Evolutionary conservation across 2,113 vertebrate species (phyloP).

Genomic region (Spheniscus mendiculus): DNA sequence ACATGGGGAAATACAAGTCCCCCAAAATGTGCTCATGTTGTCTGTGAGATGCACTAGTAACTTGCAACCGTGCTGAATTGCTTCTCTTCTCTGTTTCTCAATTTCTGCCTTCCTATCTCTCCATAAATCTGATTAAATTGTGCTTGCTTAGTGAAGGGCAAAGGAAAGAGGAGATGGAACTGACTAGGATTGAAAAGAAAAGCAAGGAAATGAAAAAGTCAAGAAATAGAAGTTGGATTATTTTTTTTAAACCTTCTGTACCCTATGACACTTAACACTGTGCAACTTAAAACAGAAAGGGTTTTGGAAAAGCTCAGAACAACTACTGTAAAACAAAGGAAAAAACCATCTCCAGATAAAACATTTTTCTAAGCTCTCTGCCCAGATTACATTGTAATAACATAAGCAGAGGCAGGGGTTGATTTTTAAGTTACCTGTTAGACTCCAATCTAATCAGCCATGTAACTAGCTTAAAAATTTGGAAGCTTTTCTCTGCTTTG

Average conservation of each 20-base stretch:
- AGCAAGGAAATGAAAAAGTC: slow-evolving; percentile 21
- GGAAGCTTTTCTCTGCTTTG: background rate
- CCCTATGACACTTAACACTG: background rate
- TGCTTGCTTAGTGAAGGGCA: slow-evolving; percentile 53
- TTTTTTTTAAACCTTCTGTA: background rate
- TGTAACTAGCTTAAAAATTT: background rate
- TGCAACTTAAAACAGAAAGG: background rate
- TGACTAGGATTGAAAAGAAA: background rate
- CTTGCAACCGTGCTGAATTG: background rate
- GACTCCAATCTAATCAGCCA: background rate
- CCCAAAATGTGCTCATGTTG: background rate
- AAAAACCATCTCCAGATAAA: background rate
- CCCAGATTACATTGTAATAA: background rate
- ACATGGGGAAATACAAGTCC: background rate
- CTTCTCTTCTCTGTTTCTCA: slow-evolving; percentile 4
- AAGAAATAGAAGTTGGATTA: background rate
- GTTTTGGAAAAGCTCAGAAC: background rate
- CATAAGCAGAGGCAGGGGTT: background rate
- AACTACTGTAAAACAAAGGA: background rate
- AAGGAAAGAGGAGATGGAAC: slow-evolving; percentile 35
- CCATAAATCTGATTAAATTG: slow-evolving; percentile 58
- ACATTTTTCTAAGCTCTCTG: background rate
- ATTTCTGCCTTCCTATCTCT: slow-evolving; percentile 37
- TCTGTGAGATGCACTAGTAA: background rate
- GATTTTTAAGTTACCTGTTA: background rate